Evolutionary conservation across 1,140 invertebrate species (phyloP), one percentile per base, ranked within the genome.

Genomic region (Drosophila kanapiae): DNA sequence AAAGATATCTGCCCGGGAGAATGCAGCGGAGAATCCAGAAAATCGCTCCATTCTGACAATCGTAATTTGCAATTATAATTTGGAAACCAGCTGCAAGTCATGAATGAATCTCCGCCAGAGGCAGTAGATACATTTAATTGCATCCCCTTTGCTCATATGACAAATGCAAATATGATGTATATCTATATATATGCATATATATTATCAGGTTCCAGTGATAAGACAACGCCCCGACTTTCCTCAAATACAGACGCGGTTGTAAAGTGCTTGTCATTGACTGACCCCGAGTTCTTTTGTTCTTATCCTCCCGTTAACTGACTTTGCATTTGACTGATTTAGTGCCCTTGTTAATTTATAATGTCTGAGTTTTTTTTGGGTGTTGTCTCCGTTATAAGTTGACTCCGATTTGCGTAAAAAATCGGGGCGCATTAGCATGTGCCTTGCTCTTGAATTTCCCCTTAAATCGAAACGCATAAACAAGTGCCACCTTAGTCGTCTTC

Each of bases 271-370:
- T 70, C 67, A 70, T 67, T 63, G 61, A 63, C 40, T 23, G 61
- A 40, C 60, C 60, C 35, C 64, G 35, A 23, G 14, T 42, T 61
- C 18, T 63, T 65, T 43, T 64, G 33, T 31, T 63, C 27, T 16
- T 58, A n/a, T 9, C 11, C 16, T 23, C 9, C n/a, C 33, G 16
- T 31, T 65, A 31, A 14, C 43, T 45, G 63, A 9, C 58, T 47
- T 45, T 48, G 45, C 37, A 35, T 72, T 72, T 49, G 67, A 40
- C 18, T 72, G 69, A 72, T 72, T 71, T 72, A 72, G 45, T 72
- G 54, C 53, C 10, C 6, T 27, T 40, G 11, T 60, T 51, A 72
- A 72, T 72, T 71, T 71, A 60, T 69, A 11, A 47, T 48, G 62
- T 43, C 64, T 51, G 48, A 9, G 16, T 56, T 43, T 56, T 14